These are phyloP conservation scores for Sturnus vulgaris DNA, from an alignment of 2,113 vertebrate species.

Conservation along the genomic window DNA sequence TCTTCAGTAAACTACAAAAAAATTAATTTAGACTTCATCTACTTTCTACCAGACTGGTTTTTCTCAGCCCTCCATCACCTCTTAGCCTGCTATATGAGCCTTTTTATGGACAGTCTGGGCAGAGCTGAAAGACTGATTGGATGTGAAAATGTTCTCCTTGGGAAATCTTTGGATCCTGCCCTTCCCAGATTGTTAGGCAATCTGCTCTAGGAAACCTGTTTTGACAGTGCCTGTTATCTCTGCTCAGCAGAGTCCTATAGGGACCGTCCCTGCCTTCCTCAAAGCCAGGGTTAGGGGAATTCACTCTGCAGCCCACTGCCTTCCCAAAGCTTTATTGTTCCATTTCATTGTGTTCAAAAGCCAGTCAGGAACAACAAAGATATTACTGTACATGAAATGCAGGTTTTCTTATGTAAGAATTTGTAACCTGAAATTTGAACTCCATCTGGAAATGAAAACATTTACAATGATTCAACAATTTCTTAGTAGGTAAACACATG, in stretches of 20 bases:
- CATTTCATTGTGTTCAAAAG: neutral
- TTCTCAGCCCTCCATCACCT: neutral
- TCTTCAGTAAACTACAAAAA: neutral
- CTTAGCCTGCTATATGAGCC: neutral
- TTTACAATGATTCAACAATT: neutral
- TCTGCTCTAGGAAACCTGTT: constrained; percentile 31
- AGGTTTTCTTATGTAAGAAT: neutral
- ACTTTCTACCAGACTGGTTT: neutral
- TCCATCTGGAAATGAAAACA: neutral
- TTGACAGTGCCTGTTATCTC: constrained; percentile 42
- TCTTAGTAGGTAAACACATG: neutral
- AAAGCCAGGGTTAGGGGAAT: constrained; percentile 15
- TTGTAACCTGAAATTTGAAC: neutral
- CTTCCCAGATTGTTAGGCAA: constrained; percentile 15
- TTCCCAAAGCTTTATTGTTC: constrained; percentile 2
- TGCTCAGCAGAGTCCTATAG: neutral
- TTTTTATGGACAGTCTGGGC: constrained; percentile 15
- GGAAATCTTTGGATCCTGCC: constrained; percentile 46
- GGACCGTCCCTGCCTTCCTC: neutral
- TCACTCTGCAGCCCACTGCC: neutral
- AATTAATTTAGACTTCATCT: neutral
- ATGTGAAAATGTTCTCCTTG: constrained; percentile 41
- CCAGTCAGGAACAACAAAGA: neutral
- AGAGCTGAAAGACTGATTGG: neutral
- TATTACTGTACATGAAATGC: neutral